These are phyloP conservation scores for Drosophila sturtevanti DNA, from an alignment of 1,140 invertebrate genomes.

Conservation along the genomic window DNA sequence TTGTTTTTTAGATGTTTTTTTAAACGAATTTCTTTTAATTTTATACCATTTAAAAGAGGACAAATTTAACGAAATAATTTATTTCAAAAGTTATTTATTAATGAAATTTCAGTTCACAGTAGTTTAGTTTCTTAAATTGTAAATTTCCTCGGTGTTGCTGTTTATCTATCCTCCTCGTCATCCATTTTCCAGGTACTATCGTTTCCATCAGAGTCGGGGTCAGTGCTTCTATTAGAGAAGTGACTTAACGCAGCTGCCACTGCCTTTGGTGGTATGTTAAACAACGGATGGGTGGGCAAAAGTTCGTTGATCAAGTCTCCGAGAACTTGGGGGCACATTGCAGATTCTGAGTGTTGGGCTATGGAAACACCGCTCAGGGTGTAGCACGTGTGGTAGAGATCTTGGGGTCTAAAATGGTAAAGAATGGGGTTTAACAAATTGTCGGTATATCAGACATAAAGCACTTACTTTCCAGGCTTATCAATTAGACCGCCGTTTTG, in stretches of 20 bases:
- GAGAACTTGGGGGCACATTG: slow-evolving; percentile 84
- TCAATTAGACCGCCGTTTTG: slow-evolving; percentile 95
- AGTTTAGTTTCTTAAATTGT: neutral
- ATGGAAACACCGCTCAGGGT: slow-evolving; percentile 96
- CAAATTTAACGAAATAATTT: neutral
- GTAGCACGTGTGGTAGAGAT: slow-evolving; percentile 99
- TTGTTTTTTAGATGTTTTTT: no score
- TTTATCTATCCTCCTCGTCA: slow-evolving; percentile 17
- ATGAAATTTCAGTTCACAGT: slow-evolving; percentile 46
- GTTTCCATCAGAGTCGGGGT: slow-evolving; percentile 17
- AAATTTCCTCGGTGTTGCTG: neutral
- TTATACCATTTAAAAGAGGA: neutral
- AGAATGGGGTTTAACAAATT: no score
- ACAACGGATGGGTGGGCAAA: slow-evolving; percentile 86
- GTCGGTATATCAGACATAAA: no score
- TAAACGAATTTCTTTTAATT: no score
- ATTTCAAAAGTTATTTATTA: slow-evolving; percentile 44
- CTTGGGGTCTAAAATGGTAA: slow-evolving; percentile 86
- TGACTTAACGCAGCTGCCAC: slow-evolving; percentile 61
- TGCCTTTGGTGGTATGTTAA: slow-evolving; percentile 85
- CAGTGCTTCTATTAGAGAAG: slow-evolving; percentile 49
- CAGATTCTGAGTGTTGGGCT: slow-evolving; percentile 91
- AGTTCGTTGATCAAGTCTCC: slow-evolving; percentile 86
- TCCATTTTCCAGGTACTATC: slow-evolving; percentile 22
- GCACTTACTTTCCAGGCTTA: slow-evolving; percentile 95